phyloP scores from a whole-genome alignment of 2,888 invertebrate species.

The Loripinus fragilis region DNA sequence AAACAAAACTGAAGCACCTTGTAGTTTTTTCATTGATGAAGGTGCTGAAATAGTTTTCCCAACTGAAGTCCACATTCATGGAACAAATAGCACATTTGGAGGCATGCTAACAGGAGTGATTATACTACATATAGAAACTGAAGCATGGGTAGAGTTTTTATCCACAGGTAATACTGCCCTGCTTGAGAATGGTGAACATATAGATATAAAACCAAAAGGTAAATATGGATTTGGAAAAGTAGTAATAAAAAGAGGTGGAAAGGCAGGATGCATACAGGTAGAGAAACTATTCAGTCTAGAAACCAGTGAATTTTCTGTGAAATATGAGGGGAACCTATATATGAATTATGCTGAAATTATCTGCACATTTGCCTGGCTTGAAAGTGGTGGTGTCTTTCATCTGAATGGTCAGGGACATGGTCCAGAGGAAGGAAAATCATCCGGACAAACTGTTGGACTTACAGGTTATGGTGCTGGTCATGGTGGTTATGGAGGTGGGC shows the following conservation, averaged over 20 bases:
- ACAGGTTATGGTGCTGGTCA: conserved; percentile 72
- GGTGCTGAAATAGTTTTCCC: conserved; percentile 70
- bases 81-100: conserved; percentile 70
- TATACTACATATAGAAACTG: conserved; percentile 67
- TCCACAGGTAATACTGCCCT: conserved; percentile 72
- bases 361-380: conserved; percentile 72
- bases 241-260: conserved; percentile 65
- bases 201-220: conserved; percentile 60
- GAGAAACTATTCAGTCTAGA: conserved; percentile 33
- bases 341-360: conserved; percentile 73
- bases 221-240: conserved; percentile 68
- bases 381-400: conserved; percentile 73
- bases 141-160: conserved; percentile 60
- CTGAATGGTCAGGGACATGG: conserved; percentile 68
- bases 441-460: conserved; percentile 58
- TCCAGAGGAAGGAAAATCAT: conserved; percentile 62
- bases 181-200: conserved; percentile 63
- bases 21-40: conserved; percentile 70
- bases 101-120: conserved; percentile 68
- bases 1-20: conserved; percentile 74
- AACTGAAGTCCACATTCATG: conserved; percentile 72
- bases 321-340: conserved; percentile 69
- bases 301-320: conserved; percentile 68
- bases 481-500: conserved; percentile 74
- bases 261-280: conserved; percentile 58